phyloP scores from a whole-genome alignment of 2,113 vertebrate genomes.

The Psittacula cyanocephala region DNA sequence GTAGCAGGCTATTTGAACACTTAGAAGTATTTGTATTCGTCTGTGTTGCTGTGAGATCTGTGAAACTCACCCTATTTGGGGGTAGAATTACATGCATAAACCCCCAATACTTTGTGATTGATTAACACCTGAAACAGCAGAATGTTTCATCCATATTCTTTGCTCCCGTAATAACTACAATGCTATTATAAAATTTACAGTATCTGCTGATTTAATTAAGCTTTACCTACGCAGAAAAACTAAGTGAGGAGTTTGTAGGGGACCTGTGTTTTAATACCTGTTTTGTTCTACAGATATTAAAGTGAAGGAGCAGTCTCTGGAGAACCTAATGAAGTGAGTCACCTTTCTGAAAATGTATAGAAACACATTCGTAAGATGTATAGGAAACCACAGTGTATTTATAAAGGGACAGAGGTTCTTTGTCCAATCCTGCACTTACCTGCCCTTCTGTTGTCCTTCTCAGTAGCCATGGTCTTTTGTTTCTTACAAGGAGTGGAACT shows the following conservation, averaged over 20 bases:
- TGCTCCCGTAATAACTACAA: background rate
- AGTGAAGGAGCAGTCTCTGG: constrained; percentile 94
- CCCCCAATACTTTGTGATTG: background rate
- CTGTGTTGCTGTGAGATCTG: background rate
- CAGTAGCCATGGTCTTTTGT: background rate
- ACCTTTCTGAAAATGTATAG: background rate
- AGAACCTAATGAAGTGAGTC: constrained; percentile 95
- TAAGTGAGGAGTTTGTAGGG: background rate
- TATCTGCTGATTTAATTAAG: background rate
- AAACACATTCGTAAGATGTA: background rate
- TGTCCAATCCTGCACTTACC: background rate
- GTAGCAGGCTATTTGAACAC: background rate
- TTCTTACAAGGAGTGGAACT: background rate
- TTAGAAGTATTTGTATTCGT: background rate
- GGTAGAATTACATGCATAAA: background rate
- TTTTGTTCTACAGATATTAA: constrained; percentile 86
- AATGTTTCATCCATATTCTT: background rate
- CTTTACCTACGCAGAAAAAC: background rate
- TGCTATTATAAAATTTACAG: background rate
- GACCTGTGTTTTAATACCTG: background rate
- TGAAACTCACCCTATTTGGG: background rate
- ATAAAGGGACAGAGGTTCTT: background rate
- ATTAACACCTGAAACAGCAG: background rate
- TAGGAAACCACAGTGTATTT: background rate
- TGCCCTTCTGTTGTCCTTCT: background rate